A percentile compares a stretch with the other conserved stretches of the same genome.
Conservation (phyloP, 2,113 vertebrate genomes). For the Calypte anna region DNA sequence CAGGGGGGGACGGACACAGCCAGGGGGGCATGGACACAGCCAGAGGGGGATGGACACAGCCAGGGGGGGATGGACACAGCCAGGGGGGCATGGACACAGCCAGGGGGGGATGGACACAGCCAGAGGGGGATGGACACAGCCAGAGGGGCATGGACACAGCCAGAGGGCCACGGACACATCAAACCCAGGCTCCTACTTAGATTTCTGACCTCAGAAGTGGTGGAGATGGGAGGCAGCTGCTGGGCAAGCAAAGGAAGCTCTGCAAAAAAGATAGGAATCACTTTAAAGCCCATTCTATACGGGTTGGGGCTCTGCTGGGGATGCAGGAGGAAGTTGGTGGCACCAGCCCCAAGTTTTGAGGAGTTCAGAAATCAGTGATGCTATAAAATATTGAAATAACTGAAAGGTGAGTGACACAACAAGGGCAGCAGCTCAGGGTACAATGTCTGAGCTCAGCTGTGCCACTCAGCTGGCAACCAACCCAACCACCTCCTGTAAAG, state of each 20-base stretch:
- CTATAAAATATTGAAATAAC: accelerated
- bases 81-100: too few relatives aligned
- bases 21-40: too few relatives aligned
- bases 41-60: too few relatives aligned
- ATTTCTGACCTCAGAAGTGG: not conserved
- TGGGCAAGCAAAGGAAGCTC: not conserved
- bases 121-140: not conserved
- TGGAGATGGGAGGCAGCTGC: not conserved
- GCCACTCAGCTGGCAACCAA: not conserved
- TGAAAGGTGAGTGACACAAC: not conserved
- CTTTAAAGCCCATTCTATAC: not conserved
- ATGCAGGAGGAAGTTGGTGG: accelerated
- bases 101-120: not conserved
- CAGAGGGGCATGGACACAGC: not conserved
- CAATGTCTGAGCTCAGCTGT: accelerated
- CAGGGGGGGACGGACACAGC: not conserved
- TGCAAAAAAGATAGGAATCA: not conserved
- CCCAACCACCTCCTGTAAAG: not conserved
- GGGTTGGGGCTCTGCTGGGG: not conserved
- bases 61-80: too few relatives aligned
- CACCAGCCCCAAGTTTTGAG: too few relatives aligned
- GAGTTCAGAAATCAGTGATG: accelerated
- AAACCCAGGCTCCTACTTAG: accelerated
- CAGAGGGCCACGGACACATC: not conserved
- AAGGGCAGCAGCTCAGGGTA: not conserved